These are phyloP conservation scores for Eremophila alpestris DNA, from an alignment of 2,797 vertebrate species.

Conservation along the genomic window DNA sequence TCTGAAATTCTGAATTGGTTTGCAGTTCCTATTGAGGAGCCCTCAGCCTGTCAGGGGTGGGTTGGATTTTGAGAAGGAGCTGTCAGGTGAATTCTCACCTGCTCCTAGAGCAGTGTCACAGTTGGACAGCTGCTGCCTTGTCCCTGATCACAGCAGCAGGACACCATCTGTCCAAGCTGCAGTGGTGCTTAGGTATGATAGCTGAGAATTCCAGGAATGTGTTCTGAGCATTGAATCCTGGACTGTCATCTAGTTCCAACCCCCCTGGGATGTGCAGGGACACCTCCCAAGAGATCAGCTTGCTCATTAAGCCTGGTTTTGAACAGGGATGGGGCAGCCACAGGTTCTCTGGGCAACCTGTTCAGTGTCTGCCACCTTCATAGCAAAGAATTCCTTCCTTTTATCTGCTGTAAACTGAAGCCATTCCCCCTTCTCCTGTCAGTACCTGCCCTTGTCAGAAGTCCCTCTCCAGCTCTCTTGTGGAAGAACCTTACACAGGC, in stretches of 20 bases:
- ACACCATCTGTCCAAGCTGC: neutral
- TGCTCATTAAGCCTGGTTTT: neutral
- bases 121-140: neutral
- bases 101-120: fast-evolving
- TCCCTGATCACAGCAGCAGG: fast-evolving
- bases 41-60: fast-evolving
- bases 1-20: neutral
- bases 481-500: neutral
- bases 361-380: neutral
- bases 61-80: neutral
- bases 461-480: neutral
- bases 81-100: neutral
- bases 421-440: neutral
- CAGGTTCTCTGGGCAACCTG: neutral
- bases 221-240: neutral
- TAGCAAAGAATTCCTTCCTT: neutral
- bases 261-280: fast-evolving
- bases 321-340: neutral
- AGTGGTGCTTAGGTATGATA: neutral
- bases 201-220: neutral
- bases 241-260: neutral
- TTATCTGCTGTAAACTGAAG: neutral
- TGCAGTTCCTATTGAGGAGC: fast-evolving
- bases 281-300: neutral
- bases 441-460: neutral